Base-by-base conservation (phyloP, 2,113 vertebrate species). In the Theropithecus gelada region DNA sequence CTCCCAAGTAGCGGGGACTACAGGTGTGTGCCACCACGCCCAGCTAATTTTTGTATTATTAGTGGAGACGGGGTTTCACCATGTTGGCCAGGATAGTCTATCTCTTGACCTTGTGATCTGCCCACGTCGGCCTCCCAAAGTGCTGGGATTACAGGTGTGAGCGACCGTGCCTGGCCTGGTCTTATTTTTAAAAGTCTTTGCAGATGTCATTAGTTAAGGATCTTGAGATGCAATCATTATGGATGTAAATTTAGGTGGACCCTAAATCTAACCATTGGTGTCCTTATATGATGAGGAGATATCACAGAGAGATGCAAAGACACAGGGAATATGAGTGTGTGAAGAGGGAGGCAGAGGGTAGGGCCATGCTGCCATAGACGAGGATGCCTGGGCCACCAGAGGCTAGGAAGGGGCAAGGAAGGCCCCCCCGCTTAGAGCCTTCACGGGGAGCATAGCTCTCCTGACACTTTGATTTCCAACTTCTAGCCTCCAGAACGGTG, bases 131-230 rank as follows among this genome's bases (percentile, higher is more conserved):
- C 52, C 52, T 55, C 52, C 52, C 52, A 55, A 55, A 55, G 52
- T 55, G 52, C 17, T 55, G 52, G 1, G 52, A 55, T 55, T 55
- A 55, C 52, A 55, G 17, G 52, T 55, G 52, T 55, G 17, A 55
- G 52, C 0, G 0, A 55, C 52, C 17, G 6, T 55, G 52, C 52
- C 52, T 55, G 52, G 52, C 52, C 18, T 59, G 57, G 32, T 30
- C 23, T 66, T 80, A 45, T 48, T 78, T 78, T 82, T 78, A n/a
- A 87, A 96, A 93, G 35, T 88, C 78, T 75, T 93, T 91, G n/a
- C 22, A 50, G 90, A 72, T 48, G 6, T 79, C 38, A 84, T 40
- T 64, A 79, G 52, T 82, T 90, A 27, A 88, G 73, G 59, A 38
- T 45, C 35, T 84, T 85, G 52, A 78, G 22, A 32, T 18, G 5